Evolutionary conservation across 2,113 vertebrate species (phyloP), one percentile per base, ranked within the genome.

Genomic region (Corythornis cristatus): DNA sequence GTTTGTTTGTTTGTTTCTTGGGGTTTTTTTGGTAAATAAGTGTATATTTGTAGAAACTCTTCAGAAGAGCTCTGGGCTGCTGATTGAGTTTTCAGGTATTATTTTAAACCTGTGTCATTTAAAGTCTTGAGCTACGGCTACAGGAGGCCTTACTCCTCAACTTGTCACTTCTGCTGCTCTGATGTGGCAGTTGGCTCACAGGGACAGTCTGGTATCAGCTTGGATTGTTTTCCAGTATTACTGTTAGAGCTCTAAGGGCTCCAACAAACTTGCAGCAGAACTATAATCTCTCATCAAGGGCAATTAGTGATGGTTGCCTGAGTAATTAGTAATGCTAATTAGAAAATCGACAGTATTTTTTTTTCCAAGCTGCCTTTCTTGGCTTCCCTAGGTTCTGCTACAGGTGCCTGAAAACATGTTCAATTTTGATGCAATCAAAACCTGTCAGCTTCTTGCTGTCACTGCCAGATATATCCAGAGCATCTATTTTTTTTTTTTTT

Each of bases 221-320:
- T 0, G 0, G 4, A 18, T 5, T 68, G 19, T 25, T 7, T 40
- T 28, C 33, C 23, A 29, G 21, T n/a, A 2, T 31, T 74, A 15
- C 50, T 57, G 4, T 43, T 60, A 7, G 0, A 4, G 43, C 48
- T 12, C 37, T 7, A 16, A 15, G 28, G 8, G 3, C 40, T 35
- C n/a, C 26, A 29, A 40, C 37, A 8, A 62, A 17, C 16, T 19
- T 42, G 23, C 21, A 42, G 15, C 33, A 54, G 21, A 83, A 12
- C 11, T 67, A 19, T 31, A 74, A 3, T 33, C 11, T 14, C 46
- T 77, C 13, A 33, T 33, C 2, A 3, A 20, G 29, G 35, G 14
- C 42, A 72, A 20, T 28, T 25, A 28, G 48, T 45, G 48, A 29
- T 21, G 35, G 21, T 25, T 77, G n/a, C 25, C 80, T 50, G 46